Evolutionary conservation across 2,113 vertebrate species (phyloP).

Genomic region (Channa maculata): DNA sequence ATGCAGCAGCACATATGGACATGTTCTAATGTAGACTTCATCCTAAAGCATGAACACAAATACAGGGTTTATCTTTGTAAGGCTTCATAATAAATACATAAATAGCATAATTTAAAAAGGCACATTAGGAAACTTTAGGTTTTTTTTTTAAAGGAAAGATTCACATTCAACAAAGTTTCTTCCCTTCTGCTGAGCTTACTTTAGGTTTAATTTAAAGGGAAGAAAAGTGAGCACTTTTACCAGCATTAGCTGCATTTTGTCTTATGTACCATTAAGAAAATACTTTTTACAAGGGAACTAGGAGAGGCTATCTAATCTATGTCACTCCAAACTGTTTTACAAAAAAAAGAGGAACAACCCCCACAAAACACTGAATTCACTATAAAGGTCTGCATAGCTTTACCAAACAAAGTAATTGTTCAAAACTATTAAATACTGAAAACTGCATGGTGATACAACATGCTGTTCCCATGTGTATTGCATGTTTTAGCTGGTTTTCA

Average conservation of each 20-base stretch:
- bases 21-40: conserved; percentile 37
- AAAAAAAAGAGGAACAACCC: conserved; percentile 20
- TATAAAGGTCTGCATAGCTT: conserved; percentile 60
- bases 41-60: conserved; percentile 45
- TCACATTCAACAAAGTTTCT: conserved; percentile 66
- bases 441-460: conserved; percentile 40
- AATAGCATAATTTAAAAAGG: conserved; percentile 81
- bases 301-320: conserved; percentile 49
- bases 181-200: conserved; percentile 46
- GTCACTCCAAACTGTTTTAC: conserved; percentile 51
- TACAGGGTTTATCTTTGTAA: conserved; percentile 62
- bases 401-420: conserved; percentile 56
- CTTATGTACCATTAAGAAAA: conserved; percentile 17
- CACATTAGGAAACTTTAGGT: conserved; percentile 57
- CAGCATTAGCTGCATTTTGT: conserved; percentile 53
- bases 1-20: conserved; percentile 47
- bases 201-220: conserved; percentile 54
- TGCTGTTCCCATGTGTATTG: conserved; percentile 18
- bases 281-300: conserved; percentile 29
- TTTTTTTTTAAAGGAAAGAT: conserved; percentile 60
- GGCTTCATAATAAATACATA: conserved; percentile 80
- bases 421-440: conserved; percentile 61
- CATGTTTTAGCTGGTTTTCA: conserved; percentile 45
- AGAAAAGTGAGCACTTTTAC: conserved; percentile 55
- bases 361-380: conserved; percentile 39